These are phyloP conservation scores for Aurelia aurita complex sp. Pacific DNA, from an alignment of 30 jellyfish, hydroid and myxozoan species.

Conservation along the genomic window DNA sequence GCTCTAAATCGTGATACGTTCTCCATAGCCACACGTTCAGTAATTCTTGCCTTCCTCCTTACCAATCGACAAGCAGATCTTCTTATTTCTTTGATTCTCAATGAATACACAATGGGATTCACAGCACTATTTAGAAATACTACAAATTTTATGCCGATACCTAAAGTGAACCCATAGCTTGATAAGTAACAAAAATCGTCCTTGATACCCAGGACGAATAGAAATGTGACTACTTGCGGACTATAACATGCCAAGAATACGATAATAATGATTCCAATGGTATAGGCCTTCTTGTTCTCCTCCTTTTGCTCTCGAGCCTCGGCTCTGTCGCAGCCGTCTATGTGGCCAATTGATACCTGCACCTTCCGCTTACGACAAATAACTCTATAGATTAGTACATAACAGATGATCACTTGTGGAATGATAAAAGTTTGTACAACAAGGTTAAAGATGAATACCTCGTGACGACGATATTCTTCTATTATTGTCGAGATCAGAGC, in stretches of 20 bases:
- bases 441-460: not conserved
- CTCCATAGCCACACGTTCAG: no score
- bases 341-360: not conserved
- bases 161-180: no score
- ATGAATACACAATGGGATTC: no score
- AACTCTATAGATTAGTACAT: not conserved
- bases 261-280: constrained; percentile 9
- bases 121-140: no score
- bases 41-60: no score
- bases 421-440: not conserved
- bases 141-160: no score
- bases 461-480: no score
- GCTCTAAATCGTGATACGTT: no score
- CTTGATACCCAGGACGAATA: no score
- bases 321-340: not conserved
- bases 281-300: constrained; percentile 13
- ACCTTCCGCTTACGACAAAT: not conserved
- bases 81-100: no score
- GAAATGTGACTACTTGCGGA: not conserved
- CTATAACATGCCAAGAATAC: not conserved
- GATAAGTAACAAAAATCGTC: no score
- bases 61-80: no score
- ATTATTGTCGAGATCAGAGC: not conserved
- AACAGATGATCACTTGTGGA: not conserved
- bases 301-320: not conserved